These are phyloP conservation scores for Paracentrotus lividus DNA, from an alignment of 53 echinoderm and acorn worm genomes.

Conservation along the genomic window DNA sequence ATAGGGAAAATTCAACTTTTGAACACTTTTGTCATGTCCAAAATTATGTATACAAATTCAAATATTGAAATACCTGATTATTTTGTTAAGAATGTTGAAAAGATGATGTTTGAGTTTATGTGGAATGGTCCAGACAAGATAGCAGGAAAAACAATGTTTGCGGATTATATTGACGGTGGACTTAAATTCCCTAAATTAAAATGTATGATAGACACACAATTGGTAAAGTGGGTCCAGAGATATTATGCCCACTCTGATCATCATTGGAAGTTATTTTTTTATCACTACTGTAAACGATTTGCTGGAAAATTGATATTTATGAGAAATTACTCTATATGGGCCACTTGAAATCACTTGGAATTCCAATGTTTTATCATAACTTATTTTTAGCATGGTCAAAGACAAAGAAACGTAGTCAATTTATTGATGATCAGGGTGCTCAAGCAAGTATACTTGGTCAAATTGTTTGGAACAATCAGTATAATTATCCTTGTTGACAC, in stretches of 20 bases:
- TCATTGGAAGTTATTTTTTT: too few species aligned
- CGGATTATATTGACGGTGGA: conserved; percentile 13
- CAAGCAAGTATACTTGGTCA: conserved; percentile 27
- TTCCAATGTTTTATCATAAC: conserved; percentile 14
- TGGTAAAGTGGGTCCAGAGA: conserved; percentile 6
- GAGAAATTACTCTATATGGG: too few species aligned
- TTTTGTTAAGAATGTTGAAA: conserved; percentile 30
- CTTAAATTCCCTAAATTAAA: not conserved
- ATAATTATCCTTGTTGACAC: too few species aligned
- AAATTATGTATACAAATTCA: not conserved
- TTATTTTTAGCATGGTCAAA: conserved; percentile 37
- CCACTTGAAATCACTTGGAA: not conserved
- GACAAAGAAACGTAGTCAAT: conserved; percentile 10
- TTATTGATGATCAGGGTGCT: not conserved
- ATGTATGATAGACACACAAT: conserved; percentile 21
- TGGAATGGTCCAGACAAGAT: conserved; percentile 34
- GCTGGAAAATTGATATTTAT: too few species aligned
- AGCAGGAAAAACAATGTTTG: not conserved
- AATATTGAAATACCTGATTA: not conserved
- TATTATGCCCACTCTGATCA: too few species aligned
- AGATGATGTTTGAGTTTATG: conserved; percentile 8
- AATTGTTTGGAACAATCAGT: too few species aligned
- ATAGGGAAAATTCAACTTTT: not conserved
- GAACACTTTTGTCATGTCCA: not conserved
- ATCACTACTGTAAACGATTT: too few species aligned